A percentile compares a stretch with the other conserved stretches of the same genome.
phyloP scores from a whole-genome alignment of 2,888 invertebrate species.

The Melipona beecheii region DNA sequence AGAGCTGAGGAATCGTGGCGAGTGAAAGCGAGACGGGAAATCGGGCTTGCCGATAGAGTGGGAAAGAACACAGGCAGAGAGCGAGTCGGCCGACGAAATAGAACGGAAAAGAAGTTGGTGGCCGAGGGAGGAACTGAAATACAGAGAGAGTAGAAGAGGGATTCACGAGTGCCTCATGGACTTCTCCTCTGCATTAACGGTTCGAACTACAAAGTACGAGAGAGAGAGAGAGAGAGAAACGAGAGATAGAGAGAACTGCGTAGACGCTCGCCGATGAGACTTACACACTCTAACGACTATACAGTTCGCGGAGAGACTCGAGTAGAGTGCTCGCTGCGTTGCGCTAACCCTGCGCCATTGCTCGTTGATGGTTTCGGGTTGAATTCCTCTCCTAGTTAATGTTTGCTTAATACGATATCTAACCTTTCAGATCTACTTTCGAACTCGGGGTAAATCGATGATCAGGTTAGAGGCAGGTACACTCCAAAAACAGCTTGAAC shows the following conservation, averaged over 20 bases:
- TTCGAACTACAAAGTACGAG: constrained; percentile 60
- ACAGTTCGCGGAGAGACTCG: not conserved
- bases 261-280: constrained; percentile 44
- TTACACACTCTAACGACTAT: constrained; percentile 32
- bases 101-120: constrained; percentile 40
- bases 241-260: constrained; percentile 33
- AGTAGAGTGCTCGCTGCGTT: not conserved
- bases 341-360: constrained; percentile 4
- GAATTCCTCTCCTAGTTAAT: not conserved
- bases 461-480: not conserved
- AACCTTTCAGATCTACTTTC: not conserved
- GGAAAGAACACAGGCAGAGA: not conserved
- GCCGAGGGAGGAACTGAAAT: constrained; percentile 40
- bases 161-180: constrained; percentile 62
- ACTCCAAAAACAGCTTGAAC: not conserved
- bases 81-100: constrained; percentile 36
- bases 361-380: not conserved
- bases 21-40: constrained; percentile 4
- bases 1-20: constrained; percentile 6
- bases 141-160: constrained; percentile 58
- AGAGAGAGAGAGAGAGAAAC: constrained; percentile 43
- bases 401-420: too few species aligned
- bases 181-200: constrained; percentile 67
- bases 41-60: constrained; percentile 7
- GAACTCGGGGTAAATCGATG: not conserved